Evolutionary conservation across 2,113 vertebrate genomes (phyloP).

Genomic region (Cyanoliseus patagonus): DNA sequence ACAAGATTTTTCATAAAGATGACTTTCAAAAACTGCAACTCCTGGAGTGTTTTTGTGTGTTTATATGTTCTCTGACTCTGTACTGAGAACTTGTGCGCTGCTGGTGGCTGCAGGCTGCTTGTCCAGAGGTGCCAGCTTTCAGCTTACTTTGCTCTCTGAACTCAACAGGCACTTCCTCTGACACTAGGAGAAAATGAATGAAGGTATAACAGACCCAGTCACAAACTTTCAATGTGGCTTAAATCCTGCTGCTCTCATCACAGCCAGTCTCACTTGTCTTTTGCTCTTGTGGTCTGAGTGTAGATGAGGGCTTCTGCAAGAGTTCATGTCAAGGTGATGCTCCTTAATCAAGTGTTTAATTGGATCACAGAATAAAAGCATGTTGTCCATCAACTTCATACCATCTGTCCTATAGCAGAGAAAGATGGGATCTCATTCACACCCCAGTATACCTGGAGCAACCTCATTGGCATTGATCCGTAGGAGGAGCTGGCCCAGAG

Average conservation of each 20-base stretch:
- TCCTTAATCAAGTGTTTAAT: not conserved
- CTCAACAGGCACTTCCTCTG: not conserved
- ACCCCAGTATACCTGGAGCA: not conserved
- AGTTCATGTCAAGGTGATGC: not conserved
- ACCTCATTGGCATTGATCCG: not conserved
- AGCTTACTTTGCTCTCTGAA: not conserved
- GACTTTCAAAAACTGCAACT: not conserved
- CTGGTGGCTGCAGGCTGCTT: not conserved
- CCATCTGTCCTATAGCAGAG: not conserved
- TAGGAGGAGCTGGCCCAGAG: rapidly evolving
- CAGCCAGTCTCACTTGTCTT: not conserved
- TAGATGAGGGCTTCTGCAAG: not conserved
- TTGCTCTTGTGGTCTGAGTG: not conserved
- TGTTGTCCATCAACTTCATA: not conserved
- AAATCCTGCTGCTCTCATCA: not conserved
- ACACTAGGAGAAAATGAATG: not conserved
- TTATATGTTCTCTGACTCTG: not conserved
- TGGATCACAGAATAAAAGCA: not conserved
- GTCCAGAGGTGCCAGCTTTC: not conserved
- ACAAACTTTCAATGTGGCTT: not conserved
- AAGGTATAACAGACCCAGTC: not conserved
- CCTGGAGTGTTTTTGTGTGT: no score
- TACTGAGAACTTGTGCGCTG: not conserved
- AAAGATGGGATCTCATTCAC: rapidly evolving
- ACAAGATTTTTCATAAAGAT: not conserved